Conservation (phyloP, 92 coral and sea anemone genomes). For the Parazoanthus swiftii region DNA sequence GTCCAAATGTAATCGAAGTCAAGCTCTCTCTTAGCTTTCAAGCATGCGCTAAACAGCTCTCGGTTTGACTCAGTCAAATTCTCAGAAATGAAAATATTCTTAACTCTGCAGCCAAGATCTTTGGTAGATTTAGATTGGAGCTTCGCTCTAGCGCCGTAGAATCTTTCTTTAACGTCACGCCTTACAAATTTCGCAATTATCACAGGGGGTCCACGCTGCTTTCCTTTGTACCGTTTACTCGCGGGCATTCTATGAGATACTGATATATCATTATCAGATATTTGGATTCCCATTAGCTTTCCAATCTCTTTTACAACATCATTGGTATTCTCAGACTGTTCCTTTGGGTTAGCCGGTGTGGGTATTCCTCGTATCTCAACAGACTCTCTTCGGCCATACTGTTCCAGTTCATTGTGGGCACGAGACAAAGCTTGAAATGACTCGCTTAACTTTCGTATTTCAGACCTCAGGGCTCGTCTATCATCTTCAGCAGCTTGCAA, state of each 20-base stretch:
- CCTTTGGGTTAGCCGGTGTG: neutral
- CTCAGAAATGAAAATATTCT: constrained; percentile 36
- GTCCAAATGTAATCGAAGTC: constrained; percentile 35
- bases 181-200: constrained; percentile 30
- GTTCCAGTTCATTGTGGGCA: constrained; percentile 33
- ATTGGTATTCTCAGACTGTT: constrained; percentile 20
- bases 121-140: constrained; percentile 18
- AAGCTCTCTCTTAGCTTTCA: constrained; percentile 35
- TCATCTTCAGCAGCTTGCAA: no score
- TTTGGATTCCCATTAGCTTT: constrained; percentile 24
- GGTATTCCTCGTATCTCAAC: constrained; percentile 34
- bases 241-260: constrained; percentile 24
- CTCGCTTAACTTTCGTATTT: constrained; percentile 2
- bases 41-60: constrained; percentile 16
- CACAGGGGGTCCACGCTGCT: constrained; percentile 13
- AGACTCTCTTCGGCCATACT: constrained; percentile 38
- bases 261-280: constrained; percentile 29
- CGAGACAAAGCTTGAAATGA: neutral
- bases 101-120: constrained; percentile 20
- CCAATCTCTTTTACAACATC: constrained; percentile 27
- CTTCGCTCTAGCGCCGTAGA: constrained; percentile 25
- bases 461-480: neutral
- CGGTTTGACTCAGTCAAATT: constrained; percentile 25
- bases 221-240: constrained; percentile 7
- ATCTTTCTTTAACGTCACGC: constrained; percentile 25